Evolutionary conservation across 2,888 invertebrate species (phyloP).

Genomic region (Phengaris alcon): DNA sequence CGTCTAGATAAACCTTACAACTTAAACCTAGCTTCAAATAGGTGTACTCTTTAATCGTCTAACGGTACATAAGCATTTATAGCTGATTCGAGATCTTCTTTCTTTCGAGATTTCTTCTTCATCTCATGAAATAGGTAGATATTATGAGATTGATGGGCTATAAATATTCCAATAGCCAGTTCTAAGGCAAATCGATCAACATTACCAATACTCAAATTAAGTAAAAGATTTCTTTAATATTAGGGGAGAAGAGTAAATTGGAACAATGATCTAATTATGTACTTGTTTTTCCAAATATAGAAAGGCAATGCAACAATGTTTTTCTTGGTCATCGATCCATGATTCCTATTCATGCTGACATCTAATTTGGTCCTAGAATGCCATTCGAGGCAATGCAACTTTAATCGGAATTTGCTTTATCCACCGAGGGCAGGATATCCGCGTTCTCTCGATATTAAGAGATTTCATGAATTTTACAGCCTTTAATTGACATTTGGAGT

Average conservation of each 20-base stretch:
- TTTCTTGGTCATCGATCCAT: slow-evolving; percentile 48
- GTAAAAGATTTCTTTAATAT: slow-evolving; percentile 6
- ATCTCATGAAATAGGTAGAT: not conserved
- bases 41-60: slow-evolving; percentile 28
- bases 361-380: slow-evolving; percentile 56
- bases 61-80: slow-evolving; percentile 2
- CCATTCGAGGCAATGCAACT: slow-evolving; percentile 51
- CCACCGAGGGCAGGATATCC: slow-evolving; percentile 46
- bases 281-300: slow-evolving; percentile 53
- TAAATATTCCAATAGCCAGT: not conserved
- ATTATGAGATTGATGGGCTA: too few relatives aligned
- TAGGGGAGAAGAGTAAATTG: slow-evolving; percentile 35
- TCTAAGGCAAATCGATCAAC: not conserved
- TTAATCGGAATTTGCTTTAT: slow-evolving; percentile 50
- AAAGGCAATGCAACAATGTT: slow-evolving; percentile 51
- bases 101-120: not conserved
- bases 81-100: too few relatives aligned
- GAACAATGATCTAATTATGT: slow-evolving; percentile 55
- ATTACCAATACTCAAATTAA: not conserved
- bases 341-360: slow-evolving; percentile 51
- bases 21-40: slow-evolving; percentile 21
- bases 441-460: slow-evolving; percentile 39
- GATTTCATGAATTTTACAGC: not conserved
- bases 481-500: not conserved
- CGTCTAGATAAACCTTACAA: slow-evolving; percentile 34